A percentile compares a stretch with the other conserved stretches of the same genome.
Conservation (phyloP, 2,888 invertebrate genomes). For the Liodrosophila aerea region DNA sequence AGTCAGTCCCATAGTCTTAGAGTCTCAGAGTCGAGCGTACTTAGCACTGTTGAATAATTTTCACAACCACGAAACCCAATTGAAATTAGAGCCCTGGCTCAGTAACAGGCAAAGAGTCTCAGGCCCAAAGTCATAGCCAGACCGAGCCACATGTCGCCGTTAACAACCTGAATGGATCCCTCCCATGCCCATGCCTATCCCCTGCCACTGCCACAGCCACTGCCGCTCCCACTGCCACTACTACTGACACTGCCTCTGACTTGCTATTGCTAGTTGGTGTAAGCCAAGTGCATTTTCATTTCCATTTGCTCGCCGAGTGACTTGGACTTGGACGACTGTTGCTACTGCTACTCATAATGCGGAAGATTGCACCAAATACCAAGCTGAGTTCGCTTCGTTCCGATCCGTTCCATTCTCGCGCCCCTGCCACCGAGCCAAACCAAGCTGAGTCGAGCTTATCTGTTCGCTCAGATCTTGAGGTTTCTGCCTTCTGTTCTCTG, state of each 20-base stretch:
- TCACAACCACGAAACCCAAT: slow-evolving; percentile 77
- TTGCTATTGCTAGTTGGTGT: slow-evolving; percentile 18
- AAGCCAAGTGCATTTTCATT: slow-evolving; percentile 77
- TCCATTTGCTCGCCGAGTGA: slow-evolving; percentile 58
- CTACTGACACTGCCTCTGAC: neutral
- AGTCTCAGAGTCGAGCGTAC: slow-evolving; percentile 55
- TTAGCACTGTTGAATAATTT: slow-evolving; percentile 77
- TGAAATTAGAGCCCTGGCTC: slow-evolving; percentile 72
- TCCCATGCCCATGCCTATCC: too few relatives aligned
- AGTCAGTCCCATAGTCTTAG: slow-evolving; percentile 25
- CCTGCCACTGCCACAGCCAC: neutral
- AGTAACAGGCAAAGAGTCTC: slow-evolving; percentile 54
- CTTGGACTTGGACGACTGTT: slow-evolving; percentile 22
- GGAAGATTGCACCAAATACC: slow-evolving; percentile 70
- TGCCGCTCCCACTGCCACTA: neutral
- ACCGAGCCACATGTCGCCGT: slow-evolving; percentile 71
- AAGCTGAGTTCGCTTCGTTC: slow-evolving; percentile 41
- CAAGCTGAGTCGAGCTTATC: slow-evolving; percentile 48
- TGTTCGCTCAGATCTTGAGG: slow-evolving; percentile 66
- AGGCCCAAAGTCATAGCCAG: slow-evolving; percentile 26
- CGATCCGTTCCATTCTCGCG: slow-evolving; percentile 54
- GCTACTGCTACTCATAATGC: slow-evolving; percentile 66
- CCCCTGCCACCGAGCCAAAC: slow-evolving; percentile 37
- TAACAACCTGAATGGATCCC: slow-evolving; percentile 66
- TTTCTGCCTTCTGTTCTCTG: slow-evolving; percentile 73